Percentiles rank a stretch among this genome's conserved stretches.
These are phyloP conservation scores for Lagopus muta DNA, from an alignment of 2,113 vertebrate genomes.

Conservation along the genomic window DNA sequence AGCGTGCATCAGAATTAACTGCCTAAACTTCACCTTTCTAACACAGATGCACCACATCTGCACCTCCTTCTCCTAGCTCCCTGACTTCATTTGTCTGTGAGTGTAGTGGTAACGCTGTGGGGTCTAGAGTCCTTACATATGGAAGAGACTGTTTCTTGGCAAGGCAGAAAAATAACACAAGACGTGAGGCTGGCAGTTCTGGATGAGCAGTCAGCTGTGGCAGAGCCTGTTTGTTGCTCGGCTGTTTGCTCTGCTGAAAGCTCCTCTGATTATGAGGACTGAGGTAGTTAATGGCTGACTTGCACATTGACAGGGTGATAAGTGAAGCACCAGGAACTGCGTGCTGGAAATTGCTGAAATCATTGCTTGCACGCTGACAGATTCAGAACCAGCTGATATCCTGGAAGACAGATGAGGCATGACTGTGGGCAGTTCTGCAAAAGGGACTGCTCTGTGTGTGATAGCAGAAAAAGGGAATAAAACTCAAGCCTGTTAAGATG, in stretches of 20 bases:
- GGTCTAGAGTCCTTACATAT: not conserved
- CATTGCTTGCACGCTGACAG: not conserved
- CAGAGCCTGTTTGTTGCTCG: not conserved
- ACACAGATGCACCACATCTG: not conserved
- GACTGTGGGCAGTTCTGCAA: not conserved
- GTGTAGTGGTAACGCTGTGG: fast-evolving
- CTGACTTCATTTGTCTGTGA: not conserved
- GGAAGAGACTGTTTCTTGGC: not conserved
- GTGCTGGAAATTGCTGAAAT: not conserved
- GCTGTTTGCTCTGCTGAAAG: not conserved
- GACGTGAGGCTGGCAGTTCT: not conserved
- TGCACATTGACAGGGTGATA: not conserved
- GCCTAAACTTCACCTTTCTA: not conserved
- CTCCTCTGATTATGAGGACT: not conserved
- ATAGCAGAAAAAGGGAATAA: not conserved
- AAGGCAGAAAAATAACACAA: not conserved
- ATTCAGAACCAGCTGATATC: not conserved
- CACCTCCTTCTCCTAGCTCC: not conserved
- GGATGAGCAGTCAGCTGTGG: not conserved
- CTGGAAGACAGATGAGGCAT: not conserved
- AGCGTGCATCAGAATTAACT: not conserved
- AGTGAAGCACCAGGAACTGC: not conserved
- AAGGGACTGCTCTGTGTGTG: not conserved
- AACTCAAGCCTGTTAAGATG: not conserved
- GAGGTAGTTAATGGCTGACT: not conserved